Conservation (phyloP, 2,797 vertebrate genomes). For the Malacoctenus gilli region DNA sequence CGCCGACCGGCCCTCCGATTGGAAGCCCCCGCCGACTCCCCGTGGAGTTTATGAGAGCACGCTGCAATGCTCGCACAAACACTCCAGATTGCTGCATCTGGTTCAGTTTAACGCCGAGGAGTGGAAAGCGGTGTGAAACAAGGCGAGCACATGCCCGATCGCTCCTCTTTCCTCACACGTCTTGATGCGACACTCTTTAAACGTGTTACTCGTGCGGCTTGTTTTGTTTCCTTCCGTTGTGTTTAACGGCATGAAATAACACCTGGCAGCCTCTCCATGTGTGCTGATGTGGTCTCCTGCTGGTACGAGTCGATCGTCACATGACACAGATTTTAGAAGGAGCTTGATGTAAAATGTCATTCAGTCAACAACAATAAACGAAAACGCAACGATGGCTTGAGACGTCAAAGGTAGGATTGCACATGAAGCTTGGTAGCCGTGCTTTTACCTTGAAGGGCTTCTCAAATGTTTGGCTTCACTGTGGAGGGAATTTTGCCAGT, state of each 20-base stretch:
- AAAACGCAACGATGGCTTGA: no score
- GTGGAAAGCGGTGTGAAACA: constrained; percentile 41
- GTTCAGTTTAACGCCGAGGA: constrained; percentile 33
- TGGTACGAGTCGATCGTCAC: no score
- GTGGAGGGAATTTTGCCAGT: no score
- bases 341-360: no score
- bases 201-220: constrained; percentile 4
- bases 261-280: no score
- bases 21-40: constrained; percentile 18
- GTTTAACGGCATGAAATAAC: constrained; percentile 15
- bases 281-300: no score
- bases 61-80: constrained; percentile 32
- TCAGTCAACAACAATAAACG: no score
- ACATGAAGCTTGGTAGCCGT: no score
- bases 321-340: no score
- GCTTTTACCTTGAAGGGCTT: no score
- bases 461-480: no score
- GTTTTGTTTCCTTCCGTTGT: constrained; percentile 21
- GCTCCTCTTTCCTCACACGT: background rate
- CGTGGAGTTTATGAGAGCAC: constrained; percentile 31
- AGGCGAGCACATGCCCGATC: constrained; percentile 24
- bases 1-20: constrained; percentile 20
- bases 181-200: background rate
- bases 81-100: constrained; percentile 38
- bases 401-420: no score